Evolutionary conservation across 2,888 invertebrate species (phyloP).

Genomic region (Orgyia antiqua): DNA sequence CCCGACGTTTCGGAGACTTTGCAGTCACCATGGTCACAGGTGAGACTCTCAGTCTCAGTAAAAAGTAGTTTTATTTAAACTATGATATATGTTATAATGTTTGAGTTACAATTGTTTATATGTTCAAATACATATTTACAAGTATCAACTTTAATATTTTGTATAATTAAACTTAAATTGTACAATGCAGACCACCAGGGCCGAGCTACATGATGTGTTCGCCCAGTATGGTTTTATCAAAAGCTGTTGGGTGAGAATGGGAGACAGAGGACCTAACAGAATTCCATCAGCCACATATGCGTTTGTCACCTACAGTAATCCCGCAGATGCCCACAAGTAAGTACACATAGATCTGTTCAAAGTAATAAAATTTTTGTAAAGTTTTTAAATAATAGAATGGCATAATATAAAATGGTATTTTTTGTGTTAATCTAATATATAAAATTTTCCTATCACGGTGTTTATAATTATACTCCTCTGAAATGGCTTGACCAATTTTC

Average conservation of each 20-base stretch:
- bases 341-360: slow-evolving; percentile 14
- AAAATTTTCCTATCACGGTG: no score
- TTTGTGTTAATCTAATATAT: no score
- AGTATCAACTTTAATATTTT: neutral
- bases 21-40: no score
- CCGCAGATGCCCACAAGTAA: slow-evolving; percentile 75
- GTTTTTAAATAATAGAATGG: neutral
- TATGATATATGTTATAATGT: no score
- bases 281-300: slow-evolving; percentile 64
- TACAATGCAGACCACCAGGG: slow-evolving; percentile 68
- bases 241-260: slow-evolving; percentile 74
- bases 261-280: slow-evolving; percentile 49
- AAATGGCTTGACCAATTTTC: no score
- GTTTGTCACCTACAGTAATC: slow-evolving; percentile 75
- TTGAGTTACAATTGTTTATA: no score
- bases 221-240: slow-evolving; percentile 77
- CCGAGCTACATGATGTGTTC: slow-evolving; percentile 73
- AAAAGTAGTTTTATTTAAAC: no score
- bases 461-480: no score
- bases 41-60: no score
- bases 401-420: no score
- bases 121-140: no score
- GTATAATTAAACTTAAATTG: neutral
- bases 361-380: neutral
- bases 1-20: no score